Evolutionary conservation across 2,113 vertebrate genomes (phyloP), one percentile per base, ranked within the genome.

Genomic region (Puntigrus tetrazona): DNA sequence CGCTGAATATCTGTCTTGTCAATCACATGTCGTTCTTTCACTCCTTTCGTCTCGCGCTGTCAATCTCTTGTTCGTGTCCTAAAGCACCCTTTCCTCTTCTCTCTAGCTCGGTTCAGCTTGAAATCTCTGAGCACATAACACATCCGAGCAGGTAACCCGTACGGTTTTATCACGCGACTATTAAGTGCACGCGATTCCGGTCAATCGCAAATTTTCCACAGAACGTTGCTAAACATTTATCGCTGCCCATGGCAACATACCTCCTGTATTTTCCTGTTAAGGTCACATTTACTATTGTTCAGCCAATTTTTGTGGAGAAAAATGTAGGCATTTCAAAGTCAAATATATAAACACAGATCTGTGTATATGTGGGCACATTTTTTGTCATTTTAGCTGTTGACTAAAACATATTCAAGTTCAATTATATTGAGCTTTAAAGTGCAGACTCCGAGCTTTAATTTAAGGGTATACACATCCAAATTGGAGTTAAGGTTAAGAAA

Each of bases 1-100:
- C 50, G 10, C 11, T 14, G 69, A 84, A 61, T 63, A 41, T 84
- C 57, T 61, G 52, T 8, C 47, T 29, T 80, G 75, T 86, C 22
- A 87, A 80, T 82, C 85, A 78, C n/a, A 41, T 86, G 73, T 85
- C 81, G 76, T 88, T 84, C 73, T 70, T 84, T 5, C 11, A 80
- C 36, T 84, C 63, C 81, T 73, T 81, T 52, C 1, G 73, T 78
- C 87, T 81, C n/a, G 38, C 52, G 47, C 78, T 83, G 85, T 87
- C 79, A 88, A 52, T 89, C 86, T 87, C 85, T 50, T 67, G 29
- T 7, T n/a, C 75, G 25, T 16, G 63, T 80, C 86, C 83, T 31
- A 34, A 61, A 87, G 70, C 82, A 18, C 14, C 20, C n/a, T 84
- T 78, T 85, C 73, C 84, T 88, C 87, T 82, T 73, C 29, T 85